Base-by-base conservation (phyloP, 2,113 vertebrate genomes). In the Coracopsis vasa region DNA sequence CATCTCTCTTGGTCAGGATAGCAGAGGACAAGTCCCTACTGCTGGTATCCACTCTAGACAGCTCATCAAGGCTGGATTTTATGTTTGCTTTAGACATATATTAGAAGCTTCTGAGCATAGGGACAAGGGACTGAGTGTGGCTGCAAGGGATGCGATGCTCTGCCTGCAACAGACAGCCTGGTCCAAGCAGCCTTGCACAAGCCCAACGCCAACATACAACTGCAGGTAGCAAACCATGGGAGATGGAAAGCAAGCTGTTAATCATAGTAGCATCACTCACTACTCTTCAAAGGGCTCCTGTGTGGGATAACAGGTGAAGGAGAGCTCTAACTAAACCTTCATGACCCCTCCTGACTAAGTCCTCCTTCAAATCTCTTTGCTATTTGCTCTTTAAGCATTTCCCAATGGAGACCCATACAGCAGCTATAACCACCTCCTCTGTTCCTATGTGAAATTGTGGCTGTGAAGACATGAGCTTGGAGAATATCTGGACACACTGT, bases 41-140 rank as follows among this genome's bases (percentile, higher is more conserved):
- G 16, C 58, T 45, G 80, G 23, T 3, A 2, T 1, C 0, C 11
- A 17, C 13, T 12, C n/a, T 6, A 18, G 33, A 27, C 25, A 9
- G 31, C 45, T 72, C 65, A 60, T 23, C 16, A 5, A 62, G 67
- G 28, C 20, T 45, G 67, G 28, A 9, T 37, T 74, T 50, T 67
- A 19, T n/a, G 45, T 24, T 33, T 2, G 4, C 31, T 16, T 51
- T 82, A 58, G 39, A 16, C 44, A 35, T 31, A 27, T 53, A 23
- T 5, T n/a, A 48, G 28, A 24, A 94, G 16, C 20, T 18, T 62
- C 37, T 56, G 65, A 82, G 28, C 45, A 31, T 0, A 39, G 44
- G 20, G 24, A 11, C 5, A 20, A 7, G 28, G 33, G 29, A 9
- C 23, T 31, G 54, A 39, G 27, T 0, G 6, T 9, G 33, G 28